Base-by-base conservation (phyloP, 37 sponge, comb jelly and placozoan genomes). In the Crambe crambe region DNA sequence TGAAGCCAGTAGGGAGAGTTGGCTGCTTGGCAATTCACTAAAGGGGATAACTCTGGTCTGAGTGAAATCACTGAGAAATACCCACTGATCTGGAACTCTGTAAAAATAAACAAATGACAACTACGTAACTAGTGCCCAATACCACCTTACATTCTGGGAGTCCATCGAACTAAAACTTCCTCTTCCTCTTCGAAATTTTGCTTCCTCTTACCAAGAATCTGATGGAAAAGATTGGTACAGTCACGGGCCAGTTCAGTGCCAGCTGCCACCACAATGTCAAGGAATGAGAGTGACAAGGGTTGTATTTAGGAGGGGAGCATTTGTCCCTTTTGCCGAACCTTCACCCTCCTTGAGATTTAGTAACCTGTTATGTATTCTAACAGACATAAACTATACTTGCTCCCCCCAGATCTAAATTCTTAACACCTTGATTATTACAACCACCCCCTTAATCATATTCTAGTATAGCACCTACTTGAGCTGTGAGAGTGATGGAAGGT, bases 91-190 rank as follows among this genome's bases (percentile, higher is more conserved):
- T 21, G 61, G 42, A 32, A 68, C 17, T 26, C 70, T 84, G 47
- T 26, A 8, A 23, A 30, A 25, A 23, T 68, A 36, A 56, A 60
- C 34, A 26, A 65, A 73, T 74, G 67, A 72, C 67, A 65, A 73
- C 73, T 47, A 73, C 73, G 74, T 83, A 57, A 51, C 27, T 6
- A 62, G 17, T n/a, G n/a, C n/a, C n/a, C n/a, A n/a, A n/a, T n/a
- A n/a, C n/a, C 23, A 62, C 36, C 84, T 84, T 69, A 84, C 84
- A 87, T 59, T 43, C 51, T 66, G 1, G 88, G 88, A 25, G 22
- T 42, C 88, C 88, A 87, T 36, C 77, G 31, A 21, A 87, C 71
- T 0, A 87, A 63, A 3, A 75, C 29, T 56, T 86, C 81, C 9
- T 54, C 40, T 37, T 75, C 82, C 21, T 41, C 37, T 12, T 12